Base-by-base conservation (phyloP, 2,113 vertebrate species). In the Microcebus ravelobensis region DNA sequence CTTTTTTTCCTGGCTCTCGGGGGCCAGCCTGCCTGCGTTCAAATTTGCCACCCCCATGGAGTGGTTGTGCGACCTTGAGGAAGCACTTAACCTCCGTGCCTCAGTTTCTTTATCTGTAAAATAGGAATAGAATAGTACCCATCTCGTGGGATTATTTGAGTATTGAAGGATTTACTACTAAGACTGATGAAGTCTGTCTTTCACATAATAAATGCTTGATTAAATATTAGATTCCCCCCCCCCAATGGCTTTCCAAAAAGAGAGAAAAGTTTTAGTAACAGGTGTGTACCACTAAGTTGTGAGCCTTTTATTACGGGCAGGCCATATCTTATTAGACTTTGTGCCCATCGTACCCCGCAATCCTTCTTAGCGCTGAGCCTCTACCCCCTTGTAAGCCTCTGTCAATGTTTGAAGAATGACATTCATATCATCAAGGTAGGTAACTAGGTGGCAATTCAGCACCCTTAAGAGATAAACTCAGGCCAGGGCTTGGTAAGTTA, bases 41-140 rank as follows among this genome's bases (percentile, higher is more conserved):
- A 48, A 34, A 4, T 31, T 61, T 42, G n/a, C 15, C 31, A 11
- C 67, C 39, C 5, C 34, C 50, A 2, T 0, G 1, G 50, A 52
- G 42, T 45, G 61, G 3, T 20, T 23, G 61, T 39, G 61, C 13
- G 61, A 50, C 45, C 10, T 34, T 20, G 31, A 59, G 63, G 42
- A 52, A 52, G 6, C 20, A 8, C 3, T 15, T 50, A 39, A 42
- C 5, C 3, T 20, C 25, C 25, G 13, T 27, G 27, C 63, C 27
- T 84, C 65, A 29, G 12, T 80, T 45, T 94, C 57, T 50, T 79
- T 14, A 48, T 63, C 67, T 82, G n/a, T 90, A 31, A 90, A 42
- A 27, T 36, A 14, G 27, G 12, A 31, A 15, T 48, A 45, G 29
- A 36, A 61, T 50, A 42, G 29, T 52, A 31, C 34, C 67, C 4